Base-by-base conservation (phyloP, 2,888 invertebrate genomes). In the Brenthis daphne region DNA sequence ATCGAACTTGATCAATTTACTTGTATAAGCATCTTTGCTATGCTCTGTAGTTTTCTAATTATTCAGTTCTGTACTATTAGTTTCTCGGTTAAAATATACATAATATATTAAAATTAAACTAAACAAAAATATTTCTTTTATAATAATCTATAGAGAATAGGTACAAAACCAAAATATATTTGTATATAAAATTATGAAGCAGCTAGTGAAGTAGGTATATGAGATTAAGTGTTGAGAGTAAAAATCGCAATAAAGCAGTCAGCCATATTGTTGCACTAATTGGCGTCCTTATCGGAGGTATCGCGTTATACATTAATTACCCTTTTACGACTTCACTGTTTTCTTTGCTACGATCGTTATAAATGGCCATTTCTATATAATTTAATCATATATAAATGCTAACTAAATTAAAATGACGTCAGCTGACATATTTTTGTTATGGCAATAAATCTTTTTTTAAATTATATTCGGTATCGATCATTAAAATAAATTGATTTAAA, bases 251-350 rank as follows among this genome's bases (percentile, higher is more conserved):
- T 70, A 64, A 68, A 67, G 24, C 54, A 33, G 51, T 64, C 69
- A 55, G 65, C 69, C 75, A 77, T 80, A 77, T 79, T 78, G 77
- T 78, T 77, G 84, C 77, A 79, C 87, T 90, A 91, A 90, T 91
- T 90, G 87, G 85, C 82, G 76, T 78, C 73, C 83, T 87, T 89
- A 89, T 89, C 89, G 85, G 76, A 75, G 79, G 84, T 83, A 82
- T 82, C 85, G 83, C 85, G 80, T 86, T 86, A 84, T 83, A 83
- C 86, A 87, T 85, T 88, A 87, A 87, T 87, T 84, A 83, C 78
- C 79, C 79, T 82, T 87, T 89, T 86, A 88, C 80, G 80, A 82
- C 76, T 65, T 65, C 83, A 86, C 54, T 58, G 57, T 70, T 68
- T 68, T 68, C 60, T 70, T 61, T 68, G 24, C 56, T 60, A 67